Conservation (phyloP, 2,113 vertebrate genomes). For the Lanius ludovicianus region DNA sequence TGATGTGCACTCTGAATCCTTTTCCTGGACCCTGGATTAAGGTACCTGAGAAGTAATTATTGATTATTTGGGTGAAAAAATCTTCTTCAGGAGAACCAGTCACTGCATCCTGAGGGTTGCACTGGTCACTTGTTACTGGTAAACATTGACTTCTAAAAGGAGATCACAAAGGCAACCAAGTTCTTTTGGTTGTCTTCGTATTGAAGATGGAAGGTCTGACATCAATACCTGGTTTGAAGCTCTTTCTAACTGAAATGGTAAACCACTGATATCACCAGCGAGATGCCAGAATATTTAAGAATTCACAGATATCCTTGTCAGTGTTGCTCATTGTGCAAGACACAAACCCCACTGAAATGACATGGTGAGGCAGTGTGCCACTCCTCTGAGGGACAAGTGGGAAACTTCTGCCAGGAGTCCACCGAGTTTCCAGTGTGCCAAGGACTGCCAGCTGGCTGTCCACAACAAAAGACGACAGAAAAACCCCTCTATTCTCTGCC, state of each 20-base stretch:
- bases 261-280: background rate
- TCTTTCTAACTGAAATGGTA: background rate
- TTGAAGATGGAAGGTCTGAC: background rate
- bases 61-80: background rate
- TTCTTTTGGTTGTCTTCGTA: background rate
- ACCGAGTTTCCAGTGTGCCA: background rate
- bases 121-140: background rate
- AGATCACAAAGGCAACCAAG: background rate
- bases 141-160: background rate
- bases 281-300: background rate
- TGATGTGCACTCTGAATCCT: background rate
- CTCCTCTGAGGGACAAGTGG: background rate
- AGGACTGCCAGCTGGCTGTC: constrained; percentile 56
- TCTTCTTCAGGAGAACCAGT: background rate
- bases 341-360: background rate
- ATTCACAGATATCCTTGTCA: background rate
- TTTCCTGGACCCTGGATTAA: background rate
- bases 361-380: background rate
- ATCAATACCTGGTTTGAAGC: background rate
- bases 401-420: background rate
- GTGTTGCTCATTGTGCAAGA: background rate
- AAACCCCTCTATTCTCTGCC: background rate
- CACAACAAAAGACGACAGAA: background rate
- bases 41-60: background rate
- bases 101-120: background rate